These are phyloP conservation scores for Epinephelus fuscoguttatus DNA, from an alignment of 2,113 vertebrate species.

Conservation along the genomic window DNA sequence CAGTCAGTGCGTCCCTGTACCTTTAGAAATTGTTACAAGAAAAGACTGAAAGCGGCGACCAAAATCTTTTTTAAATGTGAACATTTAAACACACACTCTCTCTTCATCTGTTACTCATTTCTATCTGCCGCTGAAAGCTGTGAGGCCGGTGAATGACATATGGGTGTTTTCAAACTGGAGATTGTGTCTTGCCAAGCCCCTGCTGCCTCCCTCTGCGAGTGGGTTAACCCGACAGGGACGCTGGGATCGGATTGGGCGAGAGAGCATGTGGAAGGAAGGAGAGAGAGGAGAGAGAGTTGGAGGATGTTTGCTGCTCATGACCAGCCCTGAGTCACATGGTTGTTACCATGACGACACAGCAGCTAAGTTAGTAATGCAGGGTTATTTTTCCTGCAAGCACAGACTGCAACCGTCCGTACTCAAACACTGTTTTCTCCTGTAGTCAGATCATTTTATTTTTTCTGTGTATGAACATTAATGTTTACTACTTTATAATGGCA, in stretches of 20 bases:
- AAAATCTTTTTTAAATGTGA: not conserved
- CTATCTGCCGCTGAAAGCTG: conserved; percentile 5
- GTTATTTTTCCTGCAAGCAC: conserved; percentile 44
- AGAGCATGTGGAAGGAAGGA: conserved; percentile 48
- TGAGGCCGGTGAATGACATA: conserved; percentile 20
- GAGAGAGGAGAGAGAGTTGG: conserved; percentile 48
- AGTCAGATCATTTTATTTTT: no score
- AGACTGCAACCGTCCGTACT: conserved; percentile 10
- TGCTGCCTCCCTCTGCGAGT: conserved; percentile 57
- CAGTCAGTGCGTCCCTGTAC: not conserved
- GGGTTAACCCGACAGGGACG: conserved; percentile 57
- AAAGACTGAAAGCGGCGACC: not conserved
- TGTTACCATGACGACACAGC: conserved; percentile 73
- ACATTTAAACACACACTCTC: not conserved
- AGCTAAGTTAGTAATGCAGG: conserved; percentile 67
- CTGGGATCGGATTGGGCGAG: conserved; percentile 58
- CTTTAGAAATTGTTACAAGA: not conserved
- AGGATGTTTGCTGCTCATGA: conserved; percentile 66
- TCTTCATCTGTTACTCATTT: not conserved
- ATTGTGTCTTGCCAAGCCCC: conserved; percentile 45
- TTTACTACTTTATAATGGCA: not conserved
- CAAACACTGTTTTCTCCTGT: not conserved
- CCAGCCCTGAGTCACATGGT: conserved; percentile 67
- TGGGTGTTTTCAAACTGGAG: conserved; percentile 46
- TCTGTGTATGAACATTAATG: not conserved